Evolutionary conservation across 2,888 invertebrate genomes (phyloP), one percentile per base, ranked within the genome.

Genomic region (Crepidodera aurea): DNA sequence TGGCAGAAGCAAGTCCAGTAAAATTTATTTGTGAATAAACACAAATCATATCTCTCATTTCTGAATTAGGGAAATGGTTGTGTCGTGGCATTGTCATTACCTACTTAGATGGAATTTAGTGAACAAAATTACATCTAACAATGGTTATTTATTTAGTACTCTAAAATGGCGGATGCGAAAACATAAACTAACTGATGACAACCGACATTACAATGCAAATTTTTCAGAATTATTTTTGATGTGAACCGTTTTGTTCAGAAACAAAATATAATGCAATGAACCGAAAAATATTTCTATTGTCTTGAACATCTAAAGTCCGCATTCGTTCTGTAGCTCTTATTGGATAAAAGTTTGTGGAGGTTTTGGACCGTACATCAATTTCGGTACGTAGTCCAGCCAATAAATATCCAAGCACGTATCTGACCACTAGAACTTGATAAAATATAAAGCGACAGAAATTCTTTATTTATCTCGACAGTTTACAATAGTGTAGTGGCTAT

Each of bases 381-480:
- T 46, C 55, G 34, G 34, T 55, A 46, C 29, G n/a, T 13, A 60
- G 60, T 60, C 32, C 40, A 34, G 15, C 60, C 40, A 60, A 60
- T 60, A 60, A 60, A 54, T 60, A 55, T 50, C 60, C 32, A 19
- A 46, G 60, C 60, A 60, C 60, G 60, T 60, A 60, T 60, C 60
- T 55, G 54, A 54, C 54, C 60, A 50, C 54, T 40, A 32, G 40
- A 60, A 55, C 40, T 60, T 55, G 54, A 54, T 60, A 54, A 50
- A 60, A 60, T 54, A 60, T 48, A 60, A 54, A 54, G 40, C 53
- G 60, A 55, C 48, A 42, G n/a, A 55, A 59, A 61, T 67, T 58
- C 63, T 62, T 68, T 67, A 67, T 67, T 67, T 65, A 67, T 64
- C 58, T 65, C 32, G 67, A 69, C 69, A 69, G 68, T 65, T 61